These are phyloP conservation scores for Anguilla pacifica DNA, from an alignment of 2,797 vertebrate species.

Conservation along the genomic window DNA sequence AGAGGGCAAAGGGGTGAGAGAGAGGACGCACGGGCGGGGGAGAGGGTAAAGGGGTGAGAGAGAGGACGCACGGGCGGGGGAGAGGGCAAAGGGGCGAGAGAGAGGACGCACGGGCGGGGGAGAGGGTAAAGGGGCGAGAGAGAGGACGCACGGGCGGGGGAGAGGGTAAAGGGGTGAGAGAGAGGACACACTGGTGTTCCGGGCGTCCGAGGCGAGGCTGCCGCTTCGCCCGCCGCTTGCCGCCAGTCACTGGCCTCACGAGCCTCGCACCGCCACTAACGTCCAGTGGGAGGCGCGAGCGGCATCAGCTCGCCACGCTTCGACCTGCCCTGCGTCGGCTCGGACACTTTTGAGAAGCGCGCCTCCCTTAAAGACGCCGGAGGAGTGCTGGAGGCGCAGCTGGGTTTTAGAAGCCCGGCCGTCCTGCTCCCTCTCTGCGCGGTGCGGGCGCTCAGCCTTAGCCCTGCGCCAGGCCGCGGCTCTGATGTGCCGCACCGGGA, in stretches of 20 bases:
- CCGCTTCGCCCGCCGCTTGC: background rate
- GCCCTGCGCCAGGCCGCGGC: background rate
- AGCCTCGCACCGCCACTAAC: background rate
- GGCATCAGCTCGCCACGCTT: background rate
- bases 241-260: background rate
- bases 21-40: background rate
- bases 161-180: background rate
- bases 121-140: constrained; percentile 77
- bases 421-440: background rate
- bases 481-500: background rate
- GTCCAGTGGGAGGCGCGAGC: background rate
- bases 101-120: background rate
- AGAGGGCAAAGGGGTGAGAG: constrained; percentile 67
- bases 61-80: background rate
- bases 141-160: background rate
- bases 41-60: constrained; percentile 67
- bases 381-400: too few relatives aligned
- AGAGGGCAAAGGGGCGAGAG: constrained; percentile 69
- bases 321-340: background rate
- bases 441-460: background rate
- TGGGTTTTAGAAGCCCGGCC: background rate
- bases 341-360: background rate
- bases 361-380: background rate
- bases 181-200: background rate
- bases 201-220: background rate